phyloP scores from a whole-genome alignment of 2,797 vertebrate genomes.

The Buceros bicornis region DNA sequence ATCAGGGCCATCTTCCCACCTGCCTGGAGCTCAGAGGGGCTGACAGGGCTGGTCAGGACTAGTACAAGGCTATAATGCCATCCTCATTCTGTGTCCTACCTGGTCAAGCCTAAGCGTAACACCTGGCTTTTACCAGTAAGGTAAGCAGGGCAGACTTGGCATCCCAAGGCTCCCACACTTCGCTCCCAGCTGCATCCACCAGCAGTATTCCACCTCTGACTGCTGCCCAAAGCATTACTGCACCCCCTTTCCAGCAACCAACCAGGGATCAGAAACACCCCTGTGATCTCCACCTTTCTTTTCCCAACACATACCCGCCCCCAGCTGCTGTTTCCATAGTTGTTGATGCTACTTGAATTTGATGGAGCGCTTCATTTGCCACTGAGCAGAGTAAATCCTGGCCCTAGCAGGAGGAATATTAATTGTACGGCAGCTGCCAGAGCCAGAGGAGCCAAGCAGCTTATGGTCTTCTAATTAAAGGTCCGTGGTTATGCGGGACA shows the following conservation, averaged over 20 bases:
- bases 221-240: background rate
- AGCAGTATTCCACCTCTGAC: background rate
- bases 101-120: accelerated
- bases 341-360: conserved; percentile 30
- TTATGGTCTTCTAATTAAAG: conserved; percentile 59
- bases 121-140: background rate
- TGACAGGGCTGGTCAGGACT: background rate
- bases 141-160: background rate
- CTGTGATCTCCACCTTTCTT: background rate
- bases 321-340: background rate
- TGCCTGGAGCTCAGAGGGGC: background rate
- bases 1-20: background rate
- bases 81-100: background rate
- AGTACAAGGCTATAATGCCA: background rate
- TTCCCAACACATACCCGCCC: background rate
- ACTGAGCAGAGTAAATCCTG: conserved; percentile 19
- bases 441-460: conserved; percentile 55
- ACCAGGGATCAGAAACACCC: background rate
- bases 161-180: background rate
- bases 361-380: conserved; percentile 32
- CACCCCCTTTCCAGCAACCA: background rate
- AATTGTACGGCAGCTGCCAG: conserved; percentile 70
- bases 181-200: background rate
- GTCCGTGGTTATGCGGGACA: background rate
- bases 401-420: conserved; percentile 58